phyloP scores from a whole-genome alignment of 2,888 invertebrate species.

The Hirudinaria manillensis region DNA sequence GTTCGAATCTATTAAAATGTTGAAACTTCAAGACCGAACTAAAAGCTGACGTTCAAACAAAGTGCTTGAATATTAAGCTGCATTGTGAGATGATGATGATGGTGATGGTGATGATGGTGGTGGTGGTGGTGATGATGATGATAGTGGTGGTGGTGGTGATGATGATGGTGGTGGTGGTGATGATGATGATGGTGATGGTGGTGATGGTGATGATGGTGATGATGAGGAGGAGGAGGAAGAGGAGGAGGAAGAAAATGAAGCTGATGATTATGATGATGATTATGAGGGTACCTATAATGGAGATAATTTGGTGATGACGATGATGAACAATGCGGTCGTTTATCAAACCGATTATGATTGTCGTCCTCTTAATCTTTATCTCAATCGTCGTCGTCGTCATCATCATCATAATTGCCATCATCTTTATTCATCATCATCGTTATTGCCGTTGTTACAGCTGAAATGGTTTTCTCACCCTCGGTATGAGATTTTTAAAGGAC shows the following conservation, averaged over 20 bases:
- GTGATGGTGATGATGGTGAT: slow-evolving; percentile 2
- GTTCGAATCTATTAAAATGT: no score
- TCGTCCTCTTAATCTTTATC: no score
- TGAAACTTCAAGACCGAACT: no score
- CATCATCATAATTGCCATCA: no score
- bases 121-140: slow-evolving; percentile 15
- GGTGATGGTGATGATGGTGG: slow-evolving; percentile 16
- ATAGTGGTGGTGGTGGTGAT: slow-evolving; percentile 16
- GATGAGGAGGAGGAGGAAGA: background rate
- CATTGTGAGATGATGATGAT: background rate
- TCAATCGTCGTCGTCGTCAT: no score
- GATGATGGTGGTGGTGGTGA: background rate
- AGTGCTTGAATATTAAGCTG: no score
- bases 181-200: background rate
- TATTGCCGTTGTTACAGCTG: no score
- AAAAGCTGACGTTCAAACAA: no score
- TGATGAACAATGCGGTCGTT: no score
- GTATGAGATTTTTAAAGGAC: slow-evolving; percentile 94
- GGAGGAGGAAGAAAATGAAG: background rate
- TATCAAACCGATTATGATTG: no score
- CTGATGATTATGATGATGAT: background rate
- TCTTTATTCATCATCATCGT: no score
- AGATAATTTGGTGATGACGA: background rate
- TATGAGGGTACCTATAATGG: background rate
- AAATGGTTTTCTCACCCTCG: slow-evolving; percentile 53